phyloP scores from a whole-genome alignment of 2,797 vertebrate species.

The Lateolabrax maculatus region DNA sequence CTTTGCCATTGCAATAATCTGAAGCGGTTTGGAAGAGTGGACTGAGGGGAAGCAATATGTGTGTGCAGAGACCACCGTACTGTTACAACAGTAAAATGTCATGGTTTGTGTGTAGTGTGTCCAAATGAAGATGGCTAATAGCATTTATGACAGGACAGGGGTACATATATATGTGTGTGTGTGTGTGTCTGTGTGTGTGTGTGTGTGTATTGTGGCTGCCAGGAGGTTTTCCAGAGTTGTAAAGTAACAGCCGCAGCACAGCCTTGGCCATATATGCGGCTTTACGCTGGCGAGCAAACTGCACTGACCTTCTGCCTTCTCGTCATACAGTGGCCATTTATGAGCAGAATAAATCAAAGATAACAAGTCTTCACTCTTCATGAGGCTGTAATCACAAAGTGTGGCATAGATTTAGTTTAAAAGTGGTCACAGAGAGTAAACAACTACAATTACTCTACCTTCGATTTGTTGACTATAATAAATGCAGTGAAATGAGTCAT shows the following conservation, averaged over 20 bases:
- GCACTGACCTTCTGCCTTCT: constrained; percentile 54
- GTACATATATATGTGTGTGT: constrained; percentile 1
- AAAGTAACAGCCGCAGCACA: constrained; percentile 58
- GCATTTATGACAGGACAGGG: constrained; percentile 23
- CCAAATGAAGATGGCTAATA: constrained; percentile 67
- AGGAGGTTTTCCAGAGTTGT: constrained; percentile 65
- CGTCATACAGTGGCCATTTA: constrained; percentile 60
- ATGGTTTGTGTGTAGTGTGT: constrained; percentile 51
- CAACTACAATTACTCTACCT: constrained; percentile 5
- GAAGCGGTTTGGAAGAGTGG: constrained; percentile 71
- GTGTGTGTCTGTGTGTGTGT: constrained; percentile 24
- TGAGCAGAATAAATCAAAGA: constrained; percentile 67
- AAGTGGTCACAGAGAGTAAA: constrained; percentile 14
- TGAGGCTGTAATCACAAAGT: constrained; percentile 39
- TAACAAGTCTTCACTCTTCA: constrained; percentile 46
- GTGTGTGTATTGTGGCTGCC: constrained; percentile 46
- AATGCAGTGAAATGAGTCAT: constrained; percentile 16
- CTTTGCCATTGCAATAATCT: constrained; percentile 74
- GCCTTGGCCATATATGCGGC: constrained; percentile 56
- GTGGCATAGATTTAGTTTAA: constrained; percentile 38
- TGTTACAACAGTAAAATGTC: constrained; percentile 64
- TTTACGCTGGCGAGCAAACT: constrained; percentile 22
- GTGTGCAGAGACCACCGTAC: constrained; percentile 66
- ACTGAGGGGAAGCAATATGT: constrained; percentile 62
- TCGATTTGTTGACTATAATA: constrained; percentile 9